Percentiles rank a stretch among this genome's conserved stretches.
Evolutionary conservation across 2,113 vertebrate genomes (phyloP).

Genomic region (Neolamprologus cancellatus): DNA sequence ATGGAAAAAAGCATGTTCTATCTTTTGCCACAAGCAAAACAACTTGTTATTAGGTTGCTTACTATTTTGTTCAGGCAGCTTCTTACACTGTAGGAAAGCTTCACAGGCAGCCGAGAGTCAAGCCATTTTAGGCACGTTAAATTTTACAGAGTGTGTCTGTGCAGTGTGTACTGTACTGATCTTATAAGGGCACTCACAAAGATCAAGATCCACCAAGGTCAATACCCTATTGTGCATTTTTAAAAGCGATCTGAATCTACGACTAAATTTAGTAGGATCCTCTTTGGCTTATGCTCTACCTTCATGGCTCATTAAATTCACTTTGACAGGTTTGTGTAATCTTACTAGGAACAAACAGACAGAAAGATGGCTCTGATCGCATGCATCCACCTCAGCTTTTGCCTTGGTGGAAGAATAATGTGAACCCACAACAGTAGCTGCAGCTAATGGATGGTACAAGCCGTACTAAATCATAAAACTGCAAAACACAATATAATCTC

Average conservation of each 20-base stretch:
- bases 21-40: slow-evolving; percentile 10
- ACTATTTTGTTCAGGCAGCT: neutral
- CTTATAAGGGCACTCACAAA: neutral
- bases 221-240: neutral
- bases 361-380: neutral
- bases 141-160: neutral
- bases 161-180: neutral
- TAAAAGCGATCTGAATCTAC: neutral
- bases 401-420: neutral
- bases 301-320: neutral
- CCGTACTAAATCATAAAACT: slow-evolving; percentile 9
- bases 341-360: neutral
- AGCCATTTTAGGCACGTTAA: neutral
- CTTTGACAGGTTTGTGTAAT: neutral
- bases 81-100: neutral
- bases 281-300: neutral
- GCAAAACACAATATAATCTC: slow-evolving; percentile 14
- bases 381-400: neutral
- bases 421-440: neutral
- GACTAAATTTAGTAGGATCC: neutral
- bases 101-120: neutral
- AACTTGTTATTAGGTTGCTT: neutral
- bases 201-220: neutral
- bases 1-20: neutral
- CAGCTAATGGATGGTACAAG: slow-evolving; percentile 15